phyloP scores from a whole-genome alignment of 2,888 invertebrate genomes.

The Meteorus colon region DNA sequence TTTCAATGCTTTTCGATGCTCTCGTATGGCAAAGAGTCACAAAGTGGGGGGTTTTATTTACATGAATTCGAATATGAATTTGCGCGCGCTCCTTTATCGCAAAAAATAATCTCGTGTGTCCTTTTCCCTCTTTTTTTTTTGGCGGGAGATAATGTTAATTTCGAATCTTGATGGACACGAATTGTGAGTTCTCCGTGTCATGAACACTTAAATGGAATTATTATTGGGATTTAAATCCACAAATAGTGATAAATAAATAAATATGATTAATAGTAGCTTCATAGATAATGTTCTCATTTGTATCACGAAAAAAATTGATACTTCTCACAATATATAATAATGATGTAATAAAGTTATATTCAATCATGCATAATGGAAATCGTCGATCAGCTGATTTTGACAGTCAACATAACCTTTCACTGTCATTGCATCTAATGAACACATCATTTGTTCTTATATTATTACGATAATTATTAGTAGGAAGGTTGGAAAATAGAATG shows the following conservation, averaged over 20 bases:
- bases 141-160: not conserved
- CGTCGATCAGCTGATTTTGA: conserved; percentile 61
- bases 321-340: not conserved
- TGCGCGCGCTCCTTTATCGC: not conserved
- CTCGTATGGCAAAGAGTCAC: too few species aligned
- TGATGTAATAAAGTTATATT: conserved; percentile 12
- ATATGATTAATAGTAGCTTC: not conserved
- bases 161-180: not conserved
- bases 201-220: not conserved
- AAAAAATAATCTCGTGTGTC: too few species aligned
- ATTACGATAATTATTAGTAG: not conserved
- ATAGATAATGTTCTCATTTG: not conserved
- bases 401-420: conserved; percentile 53
- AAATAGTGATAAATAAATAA: not conserved
- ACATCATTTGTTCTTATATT: too few species aligned
- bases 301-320: not conserved
- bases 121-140: not conserved
- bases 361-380: conserved; percentile 26
- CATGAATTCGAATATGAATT: not conserved
- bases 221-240: not conserved
- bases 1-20: too few species aligned
- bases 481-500: conserved; percentile 47
- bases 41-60: too few species aligned
- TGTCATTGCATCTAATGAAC: too few species aligned
- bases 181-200: not conserved